Base-by-base conservation (phyloP, 1,140 invertebrate species). In the Drosophila nannoptera region DNA sequence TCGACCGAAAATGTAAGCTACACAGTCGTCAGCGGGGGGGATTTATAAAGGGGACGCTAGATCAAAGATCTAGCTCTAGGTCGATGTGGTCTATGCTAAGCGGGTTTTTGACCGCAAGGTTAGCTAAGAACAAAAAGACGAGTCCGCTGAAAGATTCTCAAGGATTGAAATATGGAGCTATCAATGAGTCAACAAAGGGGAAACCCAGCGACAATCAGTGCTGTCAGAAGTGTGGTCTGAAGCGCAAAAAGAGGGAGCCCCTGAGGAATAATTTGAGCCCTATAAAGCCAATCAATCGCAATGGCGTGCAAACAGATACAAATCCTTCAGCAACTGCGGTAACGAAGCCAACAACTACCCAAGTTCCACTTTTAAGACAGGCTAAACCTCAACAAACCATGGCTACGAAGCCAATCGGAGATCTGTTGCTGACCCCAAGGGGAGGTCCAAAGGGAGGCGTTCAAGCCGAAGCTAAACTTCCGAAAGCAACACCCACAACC, bases 31-130 rank as follows among this genome's bases (percentile, higher is more conserved):
- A 16, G 6, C 40, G n/a, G 14, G 43, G 33, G 48, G 35, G 38
- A 14, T 31, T n/a, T 5, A 31, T 6, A 11, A 11, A 14, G 16
- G 16, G 45, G 45, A 52, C 4, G 7, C n/a, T n/a, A 12, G 5
- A 1, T 35, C 48, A 4, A 33, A 5, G 43, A 22, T 14, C n/a
- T 7, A 22, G 32, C n/a, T 7, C 12, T n/a, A 53, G 16, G 22
- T 65, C 61, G 6, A 58, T 69, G 53, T 69, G 61, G 61, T 69
- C 61, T 7, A 4, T 46, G 4, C 50, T 69, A 9, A 38, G 22
- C 6, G 29, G 61, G 7, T 12, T 69, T 0, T 69, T 69, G 4
- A 16, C 48, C 31, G 5, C 4, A 0, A 67, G 22, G 40, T n/a
- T 9, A 63, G 11, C 16, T 22, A 33, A 36, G 7, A 52, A 4